Conservation (phyloP, 2,797 vertebrate species). For the Rhinoraja longicauda region DNA sequence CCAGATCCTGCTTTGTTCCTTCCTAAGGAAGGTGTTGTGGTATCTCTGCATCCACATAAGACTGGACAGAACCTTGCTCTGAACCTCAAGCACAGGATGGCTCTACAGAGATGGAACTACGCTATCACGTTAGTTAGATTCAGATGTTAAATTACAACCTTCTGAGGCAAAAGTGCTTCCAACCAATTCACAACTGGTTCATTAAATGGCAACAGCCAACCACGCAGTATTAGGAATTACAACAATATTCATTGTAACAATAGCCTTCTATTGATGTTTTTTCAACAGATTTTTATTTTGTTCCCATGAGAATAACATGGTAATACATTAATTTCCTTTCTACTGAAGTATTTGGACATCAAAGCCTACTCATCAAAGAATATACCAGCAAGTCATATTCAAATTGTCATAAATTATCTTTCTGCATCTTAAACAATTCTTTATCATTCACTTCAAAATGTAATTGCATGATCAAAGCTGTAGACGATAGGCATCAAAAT, state of each 20-base stretch:
- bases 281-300: not conserved
- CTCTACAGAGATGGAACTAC: no score
- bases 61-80: no score
- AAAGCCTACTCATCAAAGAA: conserved; percentile 16
- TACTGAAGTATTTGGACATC: conserved; percentile 6
- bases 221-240: not conserved
- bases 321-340: not conserved
- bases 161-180: no score
- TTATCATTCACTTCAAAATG: conserved; percentile 7
- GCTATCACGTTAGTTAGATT: no score
- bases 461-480: not conserved
- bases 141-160: no score
- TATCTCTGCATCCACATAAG: no score
- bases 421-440: not conserved
- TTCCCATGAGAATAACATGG: not conserved
- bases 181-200: no score
- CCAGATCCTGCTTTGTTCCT: no score
- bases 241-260: not conserved
- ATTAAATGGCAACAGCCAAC: not conserved
- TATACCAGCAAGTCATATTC: not conserved
- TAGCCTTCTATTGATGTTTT: not conserved
- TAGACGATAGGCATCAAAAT: not conserved
- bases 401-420: conserved; percentile 13
- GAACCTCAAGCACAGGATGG: no score
- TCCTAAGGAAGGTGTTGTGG: no score